A percentile compares a stretch with the other conserved stretches of the same genome.
Conservation (phyloP, 2,888 invertebrate species). For the Himalopsyche japonica region DNA sequence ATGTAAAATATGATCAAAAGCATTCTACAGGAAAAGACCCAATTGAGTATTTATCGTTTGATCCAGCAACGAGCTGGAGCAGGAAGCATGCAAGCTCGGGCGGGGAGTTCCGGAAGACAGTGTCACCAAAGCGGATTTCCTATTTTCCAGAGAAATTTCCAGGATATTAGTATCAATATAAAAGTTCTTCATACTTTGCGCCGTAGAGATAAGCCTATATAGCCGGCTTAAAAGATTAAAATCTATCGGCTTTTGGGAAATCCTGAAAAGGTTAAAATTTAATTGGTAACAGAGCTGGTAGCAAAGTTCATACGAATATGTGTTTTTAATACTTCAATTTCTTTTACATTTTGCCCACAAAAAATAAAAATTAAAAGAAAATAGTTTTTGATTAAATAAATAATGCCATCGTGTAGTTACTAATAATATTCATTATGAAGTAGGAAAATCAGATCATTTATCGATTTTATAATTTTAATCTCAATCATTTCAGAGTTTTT, state of each 20-base stretch:
- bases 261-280: neutral
- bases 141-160: neutral
- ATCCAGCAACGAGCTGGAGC: neutral
- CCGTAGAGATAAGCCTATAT: neutral
- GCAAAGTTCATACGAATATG: neutral
- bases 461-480: too few relatives aligned
- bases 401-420: too few relatives aligned
- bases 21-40: neutral
- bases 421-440: too few relatives aligned
- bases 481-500: too few relatives aligned
- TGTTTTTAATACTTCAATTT: neutral
- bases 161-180: conserved; percentile 1
- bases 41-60: neutral
- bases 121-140: neutral
- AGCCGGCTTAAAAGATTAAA: neutral
- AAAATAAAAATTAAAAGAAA: too few relatives aligned
- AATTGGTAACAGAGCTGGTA: neutral
- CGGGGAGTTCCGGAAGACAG: neutral
- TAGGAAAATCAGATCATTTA: too few relatives aligned
- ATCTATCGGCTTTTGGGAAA: neutral
- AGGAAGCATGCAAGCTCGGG: neutral
- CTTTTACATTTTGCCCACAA: too few relatives aligned
- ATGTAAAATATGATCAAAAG: neutral
- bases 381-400: too few relatives aligned
- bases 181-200: neutral